These are phyloP conservation scores for Oscheius sp. DNA, from an alignment of 2,888 invertebrate species.

Conservation along the genomic window DNA sequence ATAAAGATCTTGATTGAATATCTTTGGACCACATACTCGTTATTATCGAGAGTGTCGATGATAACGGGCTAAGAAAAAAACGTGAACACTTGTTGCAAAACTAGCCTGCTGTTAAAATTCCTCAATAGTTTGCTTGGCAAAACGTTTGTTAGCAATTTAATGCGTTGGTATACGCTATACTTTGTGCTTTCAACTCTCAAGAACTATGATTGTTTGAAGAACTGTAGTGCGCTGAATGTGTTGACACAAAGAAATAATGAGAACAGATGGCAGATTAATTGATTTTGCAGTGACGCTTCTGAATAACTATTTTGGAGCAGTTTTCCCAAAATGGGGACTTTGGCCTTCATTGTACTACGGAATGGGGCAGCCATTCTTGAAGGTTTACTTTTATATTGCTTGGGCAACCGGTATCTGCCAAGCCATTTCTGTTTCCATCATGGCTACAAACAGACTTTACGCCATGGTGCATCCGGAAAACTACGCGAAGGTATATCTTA, in stretches of 20 bases:
- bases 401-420: slow-evolving; percentile 37
- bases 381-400: slow-evolving; percentile 33
- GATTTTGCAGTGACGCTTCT: slow-evolving; percentile 30
- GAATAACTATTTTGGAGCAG: slow-evolving; percentile 36
- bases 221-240: too few relatives aligned
- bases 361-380: slow-evolving; percentile 24
- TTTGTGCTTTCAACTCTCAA: neutral
- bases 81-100: too few relatives aligned
- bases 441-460: slow-evolving; percentile 37
- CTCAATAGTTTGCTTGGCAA: too few relatives aligned
- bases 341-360: slow-evolving; percentile 18
- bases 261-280: too few relatives aligned
- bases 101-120: too few relatives aligned
- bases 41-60: too few relatives aligned
- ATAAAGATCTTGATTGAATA: too few relatives aligned
- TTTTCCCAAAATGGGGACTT: slow-evolving; percentile 39
- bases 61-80: too few relatives aligned
- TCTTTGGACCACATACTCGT: too few relatives aligned
- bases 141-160: too few relatives aligned
- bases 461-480: slow-evolving; percentile 30
- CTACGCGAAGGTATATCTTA: slow-evolving; percentile 22
- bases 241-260: too few relatives aligned
- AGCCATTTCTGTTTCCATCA: slow-evolving; percentile 28
- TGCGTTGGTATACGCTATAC: neutral
- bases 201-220: too few relatives aligned